Conservation (phyloP, 2,797 vertebrate species). For the Spinus pinus region DNA sequence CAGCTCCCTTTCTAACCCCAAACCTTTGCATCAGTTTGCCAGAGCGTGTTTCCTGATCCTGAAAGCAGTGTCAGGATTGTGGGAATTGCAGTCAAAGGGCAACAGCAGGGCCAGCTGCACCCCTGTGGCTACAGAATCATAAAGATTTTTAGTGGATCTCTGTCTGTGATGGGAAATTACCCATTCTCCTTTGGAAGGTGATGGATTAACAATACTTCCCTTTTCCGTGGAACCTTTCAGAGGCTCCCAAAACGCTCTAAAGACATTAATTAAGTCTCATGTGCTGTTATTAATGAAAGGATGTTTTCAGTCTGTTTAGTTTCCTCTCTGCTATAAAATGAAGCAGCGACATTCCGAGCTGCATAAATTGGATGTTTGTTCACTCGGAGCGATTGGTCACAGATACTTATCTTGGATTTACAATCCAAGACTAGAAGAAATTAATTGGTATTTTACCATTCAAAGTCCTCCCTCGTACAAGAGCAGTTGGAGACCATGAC, state of each 20-base stretch:
- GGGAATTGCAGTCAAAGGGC: background rate
- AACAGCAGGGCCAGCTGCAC: background rate
- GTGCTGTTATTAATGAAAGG: constrained; percentile 1
- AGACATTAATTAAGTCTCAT: constrained; percentile 19
- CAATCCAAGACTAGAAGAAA: background rate
- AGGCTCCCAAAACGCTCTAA: background rate
- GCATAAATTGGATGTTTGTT: background rate
- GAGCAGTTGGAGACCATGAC: constrained; percentile 93
- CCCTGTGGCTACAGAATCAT: background rate
- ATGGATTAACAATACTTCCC: background rate
- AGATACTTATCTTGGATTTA: background rate
- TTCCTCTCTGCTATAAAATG: background rate
- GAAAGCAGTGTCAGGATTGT: background rate
- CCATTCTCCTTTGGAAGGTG: background rate
- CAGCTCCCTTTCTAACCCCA: background rate
- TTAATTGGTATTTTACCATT: constrained; percentile 82
- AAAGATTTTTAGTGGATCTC: background rate
- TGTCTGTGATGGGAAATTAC: background rate
- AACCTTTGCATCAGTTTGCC: background rate
- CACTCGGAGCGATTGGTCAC: background rate
- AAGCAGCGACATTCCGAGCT: background rate
- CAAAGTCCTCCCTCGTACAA: constrained; percentile 94
- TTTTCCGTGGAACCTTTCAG: background rate
- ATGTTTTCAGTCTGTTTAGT: constrained; percentile 19
- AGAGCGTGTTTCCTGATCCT: background rate